A percentile compares a stretch with the other conserved stretches of the same genome.
These are phyloP conservation scores for Caenorhabditis sp. DNA, from an alignment of 2,888 invertebrate genomes.

Conservation along the genomic window DNA sequence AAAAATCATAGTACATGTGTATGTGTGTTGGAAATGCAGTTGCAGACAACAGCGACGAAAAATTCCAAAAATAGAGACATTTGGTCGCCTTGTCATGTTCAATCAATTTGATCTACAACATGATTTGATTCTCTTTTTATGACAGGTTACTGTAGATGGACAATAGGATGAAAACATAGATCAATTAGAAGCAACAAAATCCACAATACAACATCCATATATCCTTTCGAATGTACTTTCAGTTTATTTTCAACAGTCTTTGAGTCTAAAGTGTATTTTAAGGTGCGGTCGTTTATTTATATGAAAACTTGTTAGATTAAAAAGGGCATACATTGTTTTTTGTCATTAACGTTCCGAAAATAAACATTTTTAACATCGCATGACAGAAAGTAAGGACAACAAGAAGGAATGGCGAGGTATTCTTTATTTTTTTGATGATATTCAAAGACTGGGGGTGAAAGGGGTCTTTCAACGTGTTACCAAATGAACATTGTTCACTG, in stretches of 20 bases:
- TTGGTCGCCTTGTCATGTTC: neutral
- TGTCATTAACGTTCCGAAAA: neutral
- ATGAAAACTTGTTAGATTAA: neutral
- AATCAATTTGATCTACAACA: neutral
- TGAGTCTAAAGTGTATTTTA: too few species aligned
- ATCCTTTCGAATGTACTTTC: too few species aligned
- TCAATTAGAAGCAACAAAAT: too few species aligned
- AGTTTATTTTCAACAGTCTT: too few species aligned
- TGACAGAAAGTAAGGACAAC: neutral
- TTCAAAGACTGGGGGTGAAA: too few species aligned
- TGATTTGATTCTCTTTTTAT: neutral
- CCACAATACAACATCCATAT: too few species aligned
- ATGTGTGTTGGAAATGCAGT: neutral
- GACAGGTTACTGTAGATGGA: neutral
- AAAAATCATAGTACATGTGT: neutral
- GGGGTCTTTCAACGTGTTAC: too few species aligned
- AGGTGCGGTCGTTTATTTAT: neutral
- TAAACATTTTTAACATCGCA: neutral
- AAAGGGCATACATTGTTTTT: neutral
- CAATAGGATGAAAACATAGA: neutral
- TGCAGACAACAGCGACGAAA: neutral
- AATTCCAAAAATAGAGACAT: neutral
- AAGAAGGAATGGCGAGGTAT: neutral
- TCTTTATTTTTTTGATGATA: too few species aligned
- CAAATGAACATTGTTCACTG: too few species aligned